Evolutionary conservation across 2,113 vertebrate species (phyloP), one percentile per base, ranked within the genome.

Genomic region (Antigone vipio): DNA sequence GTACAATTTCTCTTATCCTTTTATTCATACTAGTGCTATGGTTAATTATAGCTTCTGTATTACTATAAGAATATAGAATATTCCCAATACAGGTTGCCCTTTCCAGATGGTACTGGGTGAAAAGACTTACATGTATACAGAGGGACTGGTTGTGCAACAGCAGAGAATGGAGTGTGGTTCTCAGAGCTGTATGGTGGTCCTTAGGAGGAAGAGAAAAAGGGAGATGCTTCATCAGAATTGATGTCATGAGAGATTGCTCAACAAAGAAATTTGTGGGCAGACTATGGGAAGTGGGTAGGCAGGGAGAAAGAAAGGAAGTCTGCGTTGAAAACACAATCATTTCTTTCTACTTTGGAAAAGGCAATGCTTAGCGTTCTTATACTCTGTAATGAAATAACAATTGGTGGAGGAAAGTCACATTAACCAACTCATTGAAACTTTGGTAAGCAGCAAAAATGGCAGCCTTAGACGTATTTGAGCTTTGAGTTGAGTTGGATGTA

Each of bases 141-240:
- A 30, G 21, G 34, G 13, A 35, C 22, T 0, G 0, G 32, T 7
- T 9, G 5, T 82, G 62, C 0, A 7, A 16, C 47, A 44, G 1
- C n/a, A 58, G 44, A 63, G 68, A 71, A 35, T 4, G 27, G 30
- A 59, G 16, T 34, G 35, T 84, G 69, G 55, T 12, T 89, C 81
- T 73, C 4, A 1, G 47, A 80, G 30, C 76, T 76, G 24, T 32
- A 55, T 40, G 56, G 11, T 89, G 34, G 42, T 38, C n/a, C 59
- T 52, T 34, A 58, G 55, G 34, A 73, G 73, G 68, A 83, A 58
- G 26, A 74, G 44, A 42, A 32, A 63, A 42, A 64, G 40, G 47
- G 76, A 69, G 42, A 26, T 60, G 50, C 15, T 71, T 44, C 27
- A 56, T 77, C 63, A 91, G 68, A 45, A 12, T 1, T 86, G 62